Evolutionary conservation across 2,888 invertebrate species (phyloP), one percentile per base, ranked within the genome.

Genomic region (Caenorhabditis macrosperma): DNA sequence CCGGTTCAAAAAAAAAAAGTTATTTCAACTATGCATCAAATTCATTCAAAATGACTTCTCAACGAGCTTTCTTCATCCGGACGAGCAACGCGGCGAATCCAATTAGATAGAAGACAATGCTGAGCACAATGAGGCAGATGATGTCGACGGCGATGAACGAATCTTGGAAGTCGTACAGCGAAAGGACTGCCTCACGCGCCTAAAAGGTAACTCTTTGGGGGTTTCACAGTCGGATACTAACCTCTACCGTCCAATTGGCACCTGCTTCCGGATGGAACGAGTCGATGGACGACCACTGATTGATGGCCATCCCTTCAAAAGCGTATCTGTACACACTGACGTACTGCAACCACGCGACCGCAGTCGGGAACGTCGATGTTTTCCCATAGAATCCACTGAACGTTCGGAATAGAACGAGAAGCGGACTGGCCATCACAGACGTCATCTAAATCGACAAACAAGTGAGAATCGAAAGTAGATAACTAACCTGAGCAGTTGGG

Each of bases 221-320:
- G 15, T 26, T 28, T 28, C 7, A 17, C 1, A 41, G 35, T 22
- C 61, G 26, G 15, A 33, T 33, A 33, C 6, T 7, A 9, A 46
- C 63, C 50, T 28, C n/a, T 2, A 50, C 44, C 1, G 38, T 63
- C 55, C 57, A 63, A 9, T 28, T 50, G 26, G 48, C 48, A 3
- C 35, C n/a, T 4, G 41, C 46, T 7, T 60, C 28, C 20, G 52
- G 20, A 61, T 78, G 78, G 22, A 78, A 78, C 20, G 60, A 33
- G 50, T 78, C 78, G 17, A 78, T 68, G 26, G 52, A 1, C 9
- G 77, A 80, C 86, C 85, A 83, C 63, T 82, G 88, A 44, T 85
- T 85, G 52, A 83, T 74, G 1, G 74, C 64, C 52, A 60, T 55
- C 63, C 75, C 95, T 95, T 86, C 85, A 64, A 80, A 86, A 2